Evolutionary conservation across 2,113 vertebrate genomes (phyloP), one percentile per base, ranked within the genome.

Genomic region (Gallinago jamesoni): DNA sequence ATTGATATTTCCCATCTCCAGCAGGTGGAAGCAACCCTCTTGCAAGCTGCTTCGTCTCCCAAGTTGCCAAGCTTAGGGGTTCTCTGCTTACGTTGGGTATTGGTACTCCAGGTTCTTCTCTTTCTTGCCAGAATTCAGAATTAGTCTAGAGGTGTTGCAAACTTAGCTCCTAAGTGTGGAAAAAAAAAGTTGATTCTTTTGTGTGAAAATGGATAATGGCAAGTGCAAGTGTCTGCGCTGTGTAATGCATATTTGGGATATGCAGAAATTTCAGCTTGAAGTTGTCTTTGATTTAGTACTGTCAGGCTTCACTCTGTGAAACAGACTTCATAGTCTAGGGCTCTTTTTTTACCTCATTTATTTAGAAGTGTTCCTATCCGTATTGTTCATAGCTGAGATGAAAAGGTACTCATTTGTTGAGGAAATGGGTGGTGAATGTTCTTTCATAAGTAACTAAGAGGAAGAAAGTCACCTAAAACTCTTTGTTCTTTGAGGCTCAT

Each of bases 391-490:
- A 31, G 57, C 92, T 45, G 9, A n/a, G 85, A 67, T 70, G 64
- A 78, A 74, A 89, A 93, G 81, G 33, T 75, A 7, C 75, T 85
- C 47, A 1, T 66, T 64, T 25, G 53, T 68, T 47, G 77, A 92
- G 90, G 95, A 93, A 92, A 69, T 79, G 84, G 80, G 56, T 67
- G 45, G 63, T 91, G 74, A 72, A 60, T 57, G 50, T 66, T 84
- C 77, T 78, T 82, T 85, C 17, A 8, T 37, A 75, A 87, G 66
- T 37, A 68, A 37, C 25, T 64, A 20, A 64, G 68, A 86, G 78
- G 60, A 64, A 76, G 74, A 83, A 50, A 80, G 60, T 78, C 86
- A 84, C 76, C 85, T 78, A 33, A 57, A 89, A 72, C 76, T 73
- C 72, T 68, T 53, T 45, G 76, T 89, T 90, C 80, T 84, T 41